A percentile compares a stretch with the other conserved stretches of the same genome.
Conservation (phyloP, 2,888 invertebrate species). For the Crematogaster levior region DNA sequence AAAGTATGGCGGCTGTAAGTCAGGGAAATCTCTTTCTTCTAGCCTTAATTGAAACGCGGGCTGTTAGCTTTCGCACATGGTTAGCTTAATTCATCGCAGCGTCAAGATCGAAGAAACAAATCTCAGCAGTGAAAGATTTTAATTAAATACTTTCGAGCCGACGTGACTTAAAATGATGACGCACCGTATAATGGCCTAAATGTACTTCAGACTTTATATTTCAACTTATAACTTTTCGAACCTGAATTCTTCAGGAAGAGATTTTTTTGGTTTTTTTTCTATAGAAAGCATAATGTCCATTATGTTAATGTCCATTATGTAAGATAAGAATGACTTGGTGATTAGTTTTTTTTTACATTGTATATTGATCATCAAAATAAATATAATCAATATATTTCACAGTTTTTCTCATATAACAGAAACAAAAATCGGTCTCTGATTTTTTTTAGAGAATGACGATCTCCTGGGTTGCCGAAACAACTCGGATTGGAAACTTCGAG, state of each 20-base stretch:
- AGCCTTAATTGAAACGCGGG: slow-evolving; percentile 2
- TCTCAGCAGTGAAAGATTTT: slow-evolving; percentile 6
- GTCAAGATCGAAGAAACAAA: not conserved
- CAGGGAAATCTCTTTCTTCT: slow-evolving; percentile 27
- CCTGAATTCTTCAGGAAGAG: not conserved
- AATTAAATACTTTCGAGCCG: slow-evolving; percentile 11
- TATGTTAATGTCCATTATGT: not conserved
- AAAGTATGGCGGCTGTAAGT: slow-evolving; percentile 42
- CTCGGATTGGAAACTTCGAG: slow-evolving; percentile 60
- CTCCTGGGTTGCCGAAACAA: slow-evolving; percentile 27
- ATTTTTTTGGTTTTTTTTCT: not conserved
- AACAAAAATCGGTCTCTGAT: slow-evolving; percentile 5
- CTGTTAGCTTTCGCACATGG: not conserved
- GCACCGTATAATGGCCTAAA: not conserved
- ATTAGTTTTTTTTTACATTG: not conserved
- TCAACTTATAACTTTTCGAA: not conserved
- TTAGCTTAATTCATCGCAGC: slow-evolving; percentile 16
- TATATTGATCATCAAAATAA: not conserved
- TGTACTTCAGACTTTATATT: not conserved
- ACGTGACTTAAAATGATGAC: slow-evolving; percentile 14
- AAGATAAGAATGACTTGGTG: not conserved
- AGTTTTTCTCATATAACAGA: not conserved
- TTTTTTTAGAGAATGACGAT: slow-evolving; percentile 28
- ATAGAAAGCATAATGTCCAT: not conserved
- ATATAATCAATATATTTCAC: not conserved